phyloP scores from a whole-genome alignment of 2,888 invertebrate genomes.

The Suillia variegata region DNA sequence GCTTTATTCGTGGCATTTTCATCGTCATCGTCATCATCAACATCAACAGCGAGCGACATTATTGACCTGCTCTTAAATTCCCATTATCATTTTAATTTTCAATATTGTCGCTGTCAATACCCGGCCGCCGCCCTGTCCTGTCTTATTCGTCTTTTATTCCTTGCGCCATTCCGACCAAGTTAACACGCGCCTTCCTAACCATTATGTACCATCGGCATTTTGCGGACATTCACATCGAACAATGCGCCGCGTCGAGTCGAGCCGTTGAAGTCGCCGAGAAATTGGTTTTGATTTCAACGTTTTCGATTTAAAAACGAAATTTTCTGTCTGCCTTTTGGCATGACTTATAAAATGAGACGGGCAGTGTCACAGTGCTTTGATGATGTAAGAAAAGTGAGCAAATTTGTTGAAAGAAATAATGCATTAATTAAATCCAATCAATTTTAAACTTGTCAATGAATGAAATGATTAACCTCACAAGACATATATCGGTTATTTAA shows the following conservation, averaged over 20 bases:
- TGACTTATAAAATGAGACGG: too few relatives aligned
- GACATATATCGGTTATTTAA: too few relatives aligned
- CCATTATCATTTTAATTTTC: conserved; percentile 5
- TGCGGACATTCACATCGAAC: neutral
- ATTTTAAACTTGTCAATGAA: too few relatives aligned
- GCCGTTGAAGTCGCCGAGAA: neutral
- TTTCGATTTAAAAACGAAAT: neutral
- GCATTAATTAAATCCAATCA: too few relatives aligned
- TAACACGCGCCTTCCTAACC: neutral
- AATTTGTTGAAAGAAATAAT: too few relatives aligned
- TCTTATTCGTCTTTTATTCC: neutral
- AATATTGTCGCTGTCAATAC: neutral
- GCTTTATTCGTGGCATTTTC: too few relatives aligned
- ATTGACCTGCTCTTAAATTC: neutral
- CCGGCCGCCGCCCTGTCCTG: neutral
- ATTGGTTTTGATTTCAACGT: neutral
- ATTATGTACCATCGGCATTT: neutral
- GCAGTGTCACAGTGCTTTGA: too few relatives aligned
- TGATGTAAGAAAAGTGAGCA: too few relatives aligned
- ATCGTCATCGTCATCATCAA: too few relatives aligned
- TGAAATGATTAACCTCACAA: too few relatives aligned
- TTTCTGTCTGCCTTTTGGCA: neutral
- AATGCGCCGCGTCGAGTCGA: neutral
- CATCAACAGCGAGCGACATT: too few relatives aligned
- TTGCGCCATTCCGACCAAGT: neutral